Evolutionary conservation across 2,888 invertebrate species (phyloP), one percentile per base, ranked within the genome.

Genomic region (Erebia ligea): DNA sequence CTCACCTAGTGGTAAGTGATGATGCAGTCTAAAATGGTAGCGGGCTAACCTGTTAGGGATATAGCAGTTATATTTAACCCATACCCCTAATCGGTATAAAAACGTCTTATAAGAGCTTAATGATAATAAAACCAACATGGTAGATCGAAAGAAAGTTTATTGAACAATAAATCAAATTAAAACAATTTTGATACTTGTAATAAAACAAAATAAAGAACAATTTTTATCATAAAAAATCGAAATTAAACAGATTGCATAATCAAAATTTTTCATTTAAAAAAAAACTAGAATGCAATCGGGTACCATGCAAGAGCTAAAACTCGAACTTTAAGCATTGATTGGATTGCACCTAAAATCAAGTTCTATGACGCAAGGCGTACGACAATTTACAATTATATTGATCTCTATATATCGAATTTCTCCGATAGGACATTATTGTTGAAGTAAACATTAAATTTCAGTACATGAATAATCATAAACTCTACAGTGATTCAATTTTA

Each of bases 201-300:
- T 89, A 87, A 86, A 81, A 81, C 80, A 78, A 80, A 75, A 80
- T 77, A 82, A 83, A 84, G 11, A 25, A 25, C 8, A 58, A 21
- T 56, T 56, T 10, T 56, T 19, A 77, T 70, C 67, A 76, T 76
- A 75, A 69, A 15, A 58, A 78, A 81, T 79, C 73, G 59, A 76
- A 82, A 84, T 80, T 79, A 84, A 15, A 84, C 80, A 85, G 91
- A 91, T 87, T 90, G 92, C 92, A 91, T 92, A 89, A 92, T 92
- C 92, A 91, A 86, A 89, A 89, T 92, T 93, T 92, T 92, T 88
- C 81, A 79, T 78, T 80, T 81, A n/a, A 79, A 87, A 91, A 91
- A 90, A 93, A 91, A 89, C 84, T 84, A 84, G 89, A 89, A 92
- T 86, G 92, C 92, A 92, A 91, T 81, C 87, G 87, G 90, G 88